Conservation (phyloP, 2,113 vertebrate species). For the Psophia crepitans region DNA sequence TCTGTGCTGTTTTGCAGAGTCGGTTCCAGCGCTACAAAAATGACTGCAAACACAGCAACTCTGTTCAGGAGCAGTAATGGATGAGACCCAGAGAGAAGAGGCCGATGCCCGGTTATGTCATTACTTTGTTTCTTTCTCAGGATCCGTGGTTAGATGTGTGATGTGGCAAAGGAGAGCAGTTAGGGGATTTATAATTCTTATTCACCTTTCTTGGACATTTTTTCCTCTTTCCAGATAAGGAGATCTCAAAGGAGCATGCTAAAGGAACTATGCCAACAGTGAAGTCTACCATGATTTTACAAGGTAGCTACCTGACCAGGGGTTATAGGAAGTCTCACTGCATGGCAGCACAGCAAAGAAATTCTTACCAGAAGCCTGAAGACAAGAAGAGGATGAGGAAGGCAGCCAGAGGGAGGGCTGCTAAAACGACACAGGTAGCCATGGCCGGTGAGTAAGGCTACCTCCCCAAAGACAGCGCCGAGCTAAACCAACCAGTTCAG, state of each 20-base stretch:
- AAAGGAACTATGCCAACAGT: background rate
- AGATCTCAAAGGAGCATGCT: background rate
- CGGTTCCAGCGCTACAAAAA: background rate
- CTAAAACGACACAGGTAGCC: background rate
- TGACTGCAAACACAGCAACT: background rate
- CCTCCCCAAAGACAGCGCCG: background rate
- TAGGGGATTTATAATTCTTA: background rate
- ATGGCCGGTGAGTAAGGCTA: rapidly evolving
- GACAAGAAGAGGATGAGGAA: background rate
- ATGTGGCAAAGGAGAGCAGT: background rate
- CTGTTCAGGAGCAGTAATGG: background rate
- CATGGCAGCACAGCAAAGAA: background rate
- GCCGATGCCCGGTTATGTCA: background rate
- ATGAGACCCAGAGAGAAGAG: background rate
- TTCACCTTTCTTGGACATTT: background rate
- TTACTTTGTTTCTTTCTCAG: background rate
- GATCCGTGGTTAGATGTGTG: background rate
- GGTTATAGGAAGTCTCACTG: background rate
- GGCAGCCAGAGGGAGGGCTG: background rate
- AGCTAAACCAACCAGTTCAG: background rate
- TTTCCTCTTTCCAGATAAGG: background rate
- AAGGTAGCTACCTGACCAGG: background rate
- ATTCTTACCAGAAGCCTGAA: background rate
- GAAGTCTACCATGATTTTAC: background rate
- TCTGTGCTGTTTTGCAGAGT: background rate